Evolutionary conservation across 2,888 invertebrate genomes (phyloP).

Genomic region (Lycia hirtaria): DNA sequence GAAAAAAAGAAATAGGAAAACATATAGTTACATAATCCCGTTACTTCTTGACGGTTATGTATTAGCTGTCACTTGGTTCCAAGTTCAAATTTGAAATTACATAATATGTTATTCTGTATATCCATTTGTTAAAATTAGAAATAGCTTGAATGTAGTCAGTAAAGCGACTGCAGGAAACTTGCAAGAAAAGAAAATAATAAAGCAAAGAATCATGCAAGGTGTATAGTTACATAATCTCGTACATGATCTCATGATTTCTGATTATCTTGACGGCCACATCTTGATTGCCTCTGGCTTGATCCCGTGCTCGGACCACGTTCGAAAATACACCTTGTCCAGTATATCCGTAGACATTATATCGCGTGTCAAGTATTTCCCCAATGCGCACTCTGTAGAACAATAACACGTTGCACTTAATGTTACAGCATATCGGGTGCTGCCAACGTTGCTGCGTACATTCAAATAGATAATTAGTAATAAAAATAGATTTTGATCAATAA

Average conservation of each 20-base stretch:
- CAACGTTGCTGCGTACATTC: too few relatives aligned
- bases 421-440: neutral
- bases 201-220: neutral
- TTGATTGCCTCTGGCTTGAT: slow-evolving; percentile 93
- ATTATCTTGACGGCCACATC: slow-evolving; percentile 99
- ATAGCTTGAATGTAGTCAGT: neutral
- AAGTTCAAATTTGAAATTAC: neutral
- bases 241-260: slow-evolving; percentile 99
- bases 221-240: slow-evolving; percentile 60
- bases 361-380: slow-evolving; percentile 95
- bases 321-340: slow-evolving; percentile 99
- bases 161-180: neutral
- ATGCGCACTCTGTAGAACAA: slow-evolving; percentile 90
- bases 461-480: neutral
- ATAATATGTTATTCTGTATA: neutral
- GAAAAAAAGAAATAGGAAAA: neutral
- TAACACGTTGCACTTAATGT: too few relatives aligned
- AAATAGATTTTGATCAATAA: too few relatives aligned
- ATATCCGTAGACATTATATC: slow-evolving; percentile 98
- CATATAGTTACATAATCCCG: neutral
- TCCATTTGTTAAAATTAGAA: neutral
- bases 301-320: slow-evolving; percentile 97
- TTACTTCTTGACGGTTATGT: neutral
- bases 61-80: neutral
- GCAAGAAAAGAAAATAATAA: neutral